Evolutionary conservation across 2,113 vertebrate genomes (phyloP), one percentile per base, ranked within the genome.

Genomic region (Halcyon malimbica): DNA sequence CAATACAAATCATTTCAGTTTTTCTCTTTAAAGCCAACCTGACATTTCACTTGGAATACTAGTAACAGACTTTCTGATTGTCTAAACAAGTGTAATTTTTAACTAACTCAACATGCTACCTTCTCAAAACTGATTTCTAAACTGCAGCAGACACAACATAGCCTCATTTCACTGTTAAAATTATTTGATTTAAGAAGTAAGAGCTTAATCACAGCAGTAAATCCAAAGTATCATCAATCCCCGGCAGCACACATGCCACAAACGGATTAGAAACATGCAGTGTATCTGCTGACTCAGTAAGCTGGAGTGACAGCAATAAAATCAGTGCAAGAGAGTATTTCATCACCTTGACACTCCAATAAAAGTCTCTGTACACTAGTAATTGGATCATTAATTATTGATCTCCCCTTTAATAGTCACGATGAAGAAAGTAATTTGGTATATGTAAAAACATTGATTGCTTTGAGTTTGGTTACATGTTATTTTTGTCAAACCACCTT

Each of bases 381-480:
- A 99, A 99, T 98, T 98, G 98, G 97, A 97, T 98, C 98, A 98
- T 98, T 98, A 98, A 98, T 98, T 99, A 98, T 97, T 98, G 98
- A 98, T 97, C 95, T 97, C 96, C 65, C 95, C 96, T 98, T 98
- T 97, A 98, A 97, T 97, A 98, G 94, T 96, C 97, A 96, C 64
- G 39, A 96, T 92, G 60, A 88, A 76, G 68, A 91, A 81, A 71
- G 51, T 26, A 74, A 94, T 77, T 92, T 54, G 46, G 29, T 64
- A 50, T 63, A 74, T 53, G 48, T 44, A 84, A 93, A 87, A 95
- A 46, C 5, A 64, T 5, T 25, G 73, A 56, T 75, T 88, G 86
- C 65, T 94, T 87, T 88, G 71, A 93, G 54, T 88, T 67, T 85
- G n/a, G 33, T 87, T 87, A 56, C 20, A 39, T 54, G 57, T 35